Evolutionary conservation across 1,140 invertebrate genomes (phyloP).

Genomic region (Varroa destructor): DNA sequence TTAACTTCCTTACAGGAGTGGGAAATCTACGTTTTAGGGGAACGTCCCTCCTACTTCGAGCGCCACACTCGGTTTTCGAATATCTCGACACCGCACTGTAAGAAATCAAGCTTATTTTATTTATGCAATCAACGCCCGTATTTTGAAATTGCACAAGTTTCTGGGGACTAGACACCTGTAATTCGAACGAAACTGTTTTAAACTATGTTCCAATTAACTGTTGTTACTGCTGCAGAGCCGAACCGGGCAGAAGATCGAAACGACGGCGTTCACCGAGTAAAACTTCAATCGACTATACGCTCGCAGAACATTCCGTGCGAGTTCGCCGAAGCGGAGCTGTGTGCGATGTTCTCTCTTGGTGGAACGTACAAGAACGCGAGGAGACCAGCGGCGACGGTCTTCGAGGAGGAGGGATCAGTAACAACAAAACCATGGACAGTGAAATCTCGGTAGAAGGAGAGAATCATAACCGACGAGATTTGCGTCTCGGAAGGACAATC

Average conservation of each 20-base stretch:
- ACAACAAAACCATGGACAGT: not conserved
- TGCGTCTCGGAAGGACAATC: not conserved
- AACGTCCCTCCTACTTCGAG: constrained; percentile 45
- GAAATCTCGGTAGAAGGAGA: not conserved
- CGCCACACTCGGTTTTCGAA: constrained; percentile 31
- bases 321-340: constrained; percentile 5
- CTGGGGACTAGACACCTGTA: not conserved
- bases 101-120: constrained; percentile 38
- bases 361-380: constrained; percentile 9
- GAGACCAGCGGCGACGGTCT: not conserved
- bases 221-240: no score
- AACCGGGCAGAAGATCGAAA: not conserved
- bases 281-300: not conserved
- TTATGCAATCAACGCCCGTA: constrained; percentile 33
- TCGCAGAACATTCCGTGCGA: constrained; percentile 1
- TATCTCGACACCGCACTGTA: constrained; percentile 34
- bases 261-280: not conserved
- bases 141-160: constrained; percentile 39
- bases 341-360: constrained; percentile 6
- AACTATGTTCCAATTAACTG: no score
- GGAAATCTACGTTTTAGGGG: constrained; percentile 48
- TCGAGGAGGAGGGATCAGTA: no score
- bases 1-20: constrained; percentile 45
- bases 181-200: no score
- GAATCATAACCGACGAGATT: not conserved